Evolutionary conservation across 2,888 invertebrate genomes (phyloP).

Genomic region (Tetragonula carbonaria): DNA sequence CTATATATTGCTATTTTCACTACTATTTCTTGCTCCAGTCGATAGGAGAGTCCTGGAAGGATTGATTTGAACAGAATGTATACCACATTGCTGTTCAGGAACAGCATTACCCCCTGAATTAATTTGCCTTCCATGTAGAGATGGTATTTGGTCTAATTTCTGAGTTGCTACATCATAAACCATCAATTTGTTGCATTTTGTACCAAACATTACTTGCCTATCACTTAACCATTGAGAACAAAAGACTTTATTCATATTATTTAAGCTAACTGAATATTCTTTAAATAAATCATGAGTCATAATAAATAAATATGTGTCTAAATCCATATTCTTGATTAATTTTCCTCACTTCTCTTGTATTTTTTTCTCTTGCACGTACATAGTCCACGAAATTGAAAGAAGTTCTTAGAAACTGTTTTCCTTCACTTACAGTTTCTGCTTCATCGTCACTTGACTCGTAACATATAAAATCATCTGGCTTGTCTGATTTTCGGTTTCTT

Average conservation of each 20-base stretch:
- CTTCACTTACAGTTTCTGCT: conserved; percentile 90
- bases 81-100: conserved; percentile 92
- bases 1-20: conserved; percentile 95
- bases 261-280: conserved; percentile 92
- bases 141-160: conserved; percentile 95
- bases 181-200: conserved; percentile 98
- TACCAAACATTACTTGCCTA: conserved; percentile 97
- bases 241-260: conserved; percentile 96
- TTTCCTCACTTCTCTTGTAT: conserved; percentile 88
- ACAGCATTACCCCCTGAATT: conserved; percentile 85
- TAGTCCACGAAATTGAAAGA: conserved; percentile 95
- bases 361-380: conserved; percentile 91
- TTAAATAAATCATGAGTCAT: conserved; percentile 95
- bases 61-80: conserved; percentile 97
- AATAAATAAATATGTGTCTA: conserved; percentile 94
- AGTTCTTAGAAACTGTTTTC: conserved; percentile 90
- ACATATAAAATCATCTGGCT: conserved; percentile 95
- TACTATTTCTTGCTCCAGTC: conserved; percentile 96
- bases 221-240: conserved; percentile 98
- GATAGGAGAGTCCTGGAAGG: conserved; percentile 95
- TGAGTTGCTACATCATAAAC: conserved; percentile 96
- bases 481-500: conserved; percentile 92
- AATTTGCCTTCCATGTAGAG: conserved; percentile 88
- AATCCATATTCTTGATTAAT: conserved; percentile 93
- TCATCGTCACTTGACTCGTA: conserved; percentile 95